These are phyloP conservation scores for Ceuthmochares aereus DNA, from an alignment of 2,113 vertebrate species.

Conservation along the genomic window DNA sequence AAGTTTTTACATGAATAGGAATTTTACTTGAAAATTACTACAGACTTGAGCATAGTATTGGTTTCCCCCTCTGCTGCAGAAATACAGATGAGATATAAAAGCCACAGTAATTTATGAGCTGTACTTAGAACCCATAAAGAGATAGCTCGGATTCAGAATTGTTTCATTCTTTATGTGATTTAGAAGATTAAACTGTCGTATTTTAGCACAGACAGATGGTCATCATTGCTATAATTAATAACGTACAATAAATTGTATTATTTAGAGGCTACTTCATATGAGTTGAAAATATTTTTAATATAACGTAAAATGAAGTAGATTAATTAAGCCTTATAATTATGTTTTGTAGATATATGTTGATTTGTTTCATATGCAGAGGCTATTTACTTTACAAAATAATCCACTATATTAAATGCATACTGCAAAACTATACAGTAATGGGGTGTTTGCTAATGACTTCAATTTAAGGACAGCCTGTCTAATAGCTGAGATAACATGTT, in stretches of 20 bases:
- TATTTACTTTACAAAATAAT: slow-evolving; percentile 48
- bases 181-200: slow-evolving; percentile 68
- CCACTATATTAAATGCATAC: slow-evolving; percentile 13
- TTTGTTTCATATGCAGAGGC: slow-evolving; percentile 35
- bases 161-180: slow-evolving; percentile 57
- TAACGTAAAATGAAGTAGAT: slow-evolving; percentile 32
- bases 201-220: slow-evolving; percentile 49
- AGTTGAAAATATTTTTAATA: slow-evolving; percentile 34
- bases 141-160: slow-evolving; percentile 15
- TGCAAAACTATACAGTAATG: slow-evolving; percentile 47
- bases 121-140: slow-evolving; percentile 49
- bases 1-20: background rate
- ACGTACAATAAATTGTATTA: slow-evolving; percentile 53
- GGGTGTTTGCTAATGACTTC: slow-evolving; percentile 48
- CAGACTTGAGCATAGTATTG: background rate
- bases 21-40: background rate
- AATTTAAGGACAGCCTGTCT: slow-evolving; percentile 43
- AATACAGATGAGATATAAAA: slow-evolving; percentile 52
- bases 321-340: slow-evolving; percentile 36
- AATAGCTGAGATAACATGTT: slow-evolving; percentile 48
- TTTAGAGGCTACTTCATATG: slow-evolving; percentile 39
- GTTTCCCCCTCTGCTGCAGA: background rate
- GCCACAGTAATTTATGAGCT: slow-evolving; percentile 44
- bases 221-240: slow-evolving; percentile 59
- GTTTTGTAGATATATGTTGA: slow-evolving; percentile 19